A percentile compares a stretch with the other conserved stretches of the same genome.
phyloP scores from a whole-genome alignment of 1,140 invertebrate genomes.

The Mesaphorura yosii region DNA sequence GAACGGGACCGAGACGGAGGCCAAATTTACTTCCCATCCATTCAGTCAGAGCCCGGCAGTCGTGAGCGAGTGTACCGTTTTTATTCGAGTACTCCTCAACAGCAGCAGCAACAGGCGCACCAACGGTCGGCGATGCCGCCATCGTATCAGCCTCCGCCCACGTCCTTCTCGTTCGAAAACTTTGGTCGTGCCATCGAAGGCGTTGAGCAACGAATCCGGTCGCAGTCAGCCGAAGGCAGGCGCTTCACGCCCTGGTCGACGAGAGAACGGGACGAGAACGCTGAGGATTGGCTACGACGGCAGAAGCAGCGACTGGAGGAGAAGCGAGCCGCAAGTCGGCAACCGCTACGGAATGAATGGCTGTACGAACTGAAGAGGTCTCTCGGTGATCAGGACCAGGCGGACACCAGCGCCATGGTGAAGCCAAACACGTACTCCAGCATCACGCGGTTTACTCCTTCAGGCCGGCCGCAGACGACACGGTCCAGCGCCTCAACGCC shows the following conservation, averaged over 20 bases:
- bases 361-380: conserved; percentile 23
- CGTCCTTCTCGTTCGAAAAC: background rate
- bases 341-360: conserved; percentile 11
- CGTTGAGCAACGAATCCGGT: conserved; percentile 6
- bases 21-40: too few species aligned
- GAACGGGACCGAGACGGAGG: too few species aligned
- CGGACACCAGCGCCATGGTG: too few species aligned
- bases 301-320: conserved; percentile 28
- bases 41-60: too few species aligned
- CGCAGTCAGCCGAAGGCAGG: conserved; percentile 20
- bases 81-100: background rate
- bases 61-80: too few species aligned
- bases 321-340: conserved; percentile 20
- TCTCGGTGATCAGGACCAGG: too few species aligned
- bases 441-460: background rate
- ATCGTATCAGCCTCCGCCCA: too few species aligned
- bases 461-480: background rate
- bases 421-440: too few species aligned
- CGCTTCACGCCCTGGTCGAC: too few species aligned
- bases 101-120: background rate
- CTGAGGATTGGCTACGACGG: conserved; percentile 29
- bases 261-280: conserved; percentile 7
- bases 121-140: too few species aligned
- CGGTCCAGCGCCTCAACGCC: conserved; percentile 16
- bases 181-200: background rate